Conservation (phyloP, 1,140 invertebrate species). For the Chymomyza costata region DNA sequence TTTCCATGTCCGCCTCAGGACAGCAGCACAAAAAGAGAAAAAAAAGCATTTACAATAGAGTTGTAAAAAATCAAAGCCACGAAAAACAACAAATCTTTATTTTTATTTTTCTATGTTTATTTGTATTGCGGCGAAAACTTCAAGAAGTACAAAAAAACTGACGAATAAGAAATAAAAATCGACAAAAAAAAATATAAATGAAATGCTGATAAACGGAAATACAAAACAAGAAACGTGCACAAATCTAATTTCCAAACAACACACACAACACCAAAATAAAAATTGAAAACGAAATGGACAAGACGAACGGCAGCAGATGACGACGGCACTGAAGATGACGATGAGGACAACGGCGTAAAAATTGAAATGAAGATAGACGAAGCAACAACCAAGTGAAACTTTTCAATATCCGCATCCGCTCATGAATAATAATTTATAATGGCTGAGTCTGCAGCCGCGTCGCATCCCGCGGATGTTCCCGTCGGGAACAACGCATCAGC, state of each 20-base stretch:
- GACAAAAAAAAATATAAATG: too few species aligned
- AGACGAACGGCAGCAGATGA: conserved; percentile 7
- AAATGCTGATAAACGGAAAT: conserved; percentile 67
- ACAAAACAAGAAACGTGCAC: conserved; percentile 71
- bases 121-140: too few species aligned
- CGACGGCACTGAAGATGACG: conserved; percentile 33
- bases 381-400: conserved; percentile 55
- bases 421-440: conserved; percentile 73
- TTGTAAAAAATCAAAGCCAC: too few species aligned
- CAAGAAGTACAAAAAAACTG: too few species aligned
- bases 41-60: too few species aligned
- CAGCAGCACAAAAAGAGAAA: too few species aligned
- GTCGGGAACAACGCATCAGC: neutral
- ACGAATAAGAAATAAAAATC: too few species aligned
- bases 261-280: conserved; percentile 39
- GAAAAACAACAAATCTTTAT: too few species aligned
- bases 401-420: conserved; percentile 72
- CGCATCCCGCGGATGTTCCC: too few species aligned
- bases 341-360: conserved; percentile 47
- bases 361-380: conserved; percentile 65
- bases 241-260: conserved; percentile 72
- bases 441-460: conserved; percentile 42
- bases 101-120: too few species aligned
- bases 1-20: too few species aligned
- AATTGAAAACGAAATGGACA: conserved; percentile 12